Evolutionary conservation across 2,797 vertebrate genomes (phyloP).

Genomic region (Anisognathus igniventris): DNA sequence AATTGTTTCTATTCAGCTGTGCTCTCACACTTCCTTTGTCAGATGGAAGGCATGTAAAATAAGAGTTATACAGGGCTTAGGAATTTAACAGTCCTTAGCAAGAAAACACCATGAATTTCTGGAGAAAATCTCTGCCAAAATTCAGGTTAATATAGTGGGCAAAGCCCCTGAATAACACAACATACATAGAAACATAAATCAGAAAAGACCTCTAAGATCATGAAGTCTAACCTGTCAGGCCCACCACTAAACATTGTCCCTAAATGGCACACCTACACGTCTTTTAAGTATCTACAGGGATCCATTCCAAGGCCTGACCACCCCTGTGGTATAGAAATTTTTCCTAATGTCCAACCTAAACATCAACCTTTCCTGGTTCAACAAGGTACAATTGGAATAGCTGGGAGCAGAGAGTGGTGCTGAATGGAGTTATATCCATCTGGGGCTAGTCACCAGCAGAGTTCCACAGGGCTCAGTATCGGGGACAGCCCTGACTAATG

Average conservation of each 20-base stretch:
- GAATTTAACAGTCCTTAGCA: background rate
- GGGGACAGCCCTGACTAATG: too few species aligned
- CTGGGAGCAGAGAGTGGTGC: too few species aligned
- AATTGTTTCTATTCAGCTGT: background rate
- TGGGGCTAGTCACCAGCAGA: too few species aligned
- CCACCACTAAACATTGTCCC: background rate
- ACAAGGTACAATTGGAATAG: too few species aligned
- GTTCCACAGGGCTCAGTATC: too few species aligned
- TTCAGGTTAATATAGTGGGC: background rate
- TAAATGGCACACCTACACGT: background rate
- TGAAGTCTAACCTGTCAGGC: background rate
- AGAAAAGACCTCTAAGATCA: background rate
- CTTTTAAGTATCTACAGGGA: background rate
- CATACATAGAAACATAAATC: background rate
- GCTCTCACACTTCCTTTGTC: background rate
- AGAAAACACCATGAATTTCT: background rate
- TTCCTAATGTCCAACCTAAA: background rate
- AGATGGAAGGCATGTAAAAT: background rate
- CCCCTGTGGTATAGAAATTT: background rate
- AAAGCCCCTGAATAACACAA: background rate
- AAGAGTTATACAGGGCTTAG: background rate
- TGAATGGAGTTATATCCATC: too few species aligned
- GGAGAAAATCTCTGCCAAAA: background rate
- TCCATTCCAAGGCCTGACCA: background rate
- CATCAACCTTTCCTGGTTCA: background rate